Base-by-base conservation (phyloP, 2,113 vertebrate species). In the Otis tarda region DNA sequence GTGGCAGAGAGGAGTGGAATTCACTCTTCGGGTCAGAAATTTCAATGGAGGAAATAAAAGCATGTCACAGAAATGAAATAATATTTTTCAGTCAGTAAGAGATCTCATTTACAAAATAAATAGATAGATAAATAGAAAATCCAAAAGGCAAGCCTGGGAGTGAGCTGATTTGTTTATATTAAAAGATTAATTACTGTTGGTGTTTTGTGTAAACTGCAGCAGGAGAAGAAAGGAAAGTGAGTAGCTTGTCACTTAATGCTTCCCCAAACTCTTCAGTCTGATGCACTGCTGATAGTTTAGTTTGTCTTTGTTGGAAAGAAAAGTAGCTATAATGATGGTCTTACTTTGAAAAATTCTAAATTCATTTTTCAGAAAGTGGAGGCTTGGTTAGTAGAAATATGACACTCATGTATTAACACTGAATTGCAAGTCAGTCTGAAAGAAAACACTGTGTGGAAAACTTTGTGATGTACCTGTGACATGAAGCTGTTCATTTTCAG, bases 341-440 rank as follows among this genome's bases (percentile, higher is more conserved):
- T 27, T 35, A 41, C 47, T 94, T 87, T 31, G 59, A 80, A 77
- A 78, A 20, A 31, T 53, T 92, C 53, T 43, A 52, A 41, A 43
- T 17, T 60, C 1, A 27, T 77, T 81, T 91, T 71, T 83, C 27
- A 60, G 31, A 27, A 85, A 70, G 76, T 52, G 53, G 68, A 78
- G 71, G 49, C 55, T 64, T 59, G 69, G 49, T 95, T 80, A 47
- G 50, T 57, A 87, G 83, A 68, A 95, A 61, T 75, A 31, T 33
- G 45, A n/a, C 39, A 49, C 28, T 7, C 57, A 14, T 80, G 41
- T 80, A 30, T 82, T 86, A 85, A 77, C 27, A 63, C 2, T 55
- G 71, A 96, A 83, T 92, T 90, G 83, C 68, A 90, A 75, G 70
- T 79, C 53, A 91, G 82, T 73, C 45, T 71, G 93, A 83, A 87